Conservation (phyloP, 2,888 invertebrate species). For the Sympetrum striolatum region DNA sequence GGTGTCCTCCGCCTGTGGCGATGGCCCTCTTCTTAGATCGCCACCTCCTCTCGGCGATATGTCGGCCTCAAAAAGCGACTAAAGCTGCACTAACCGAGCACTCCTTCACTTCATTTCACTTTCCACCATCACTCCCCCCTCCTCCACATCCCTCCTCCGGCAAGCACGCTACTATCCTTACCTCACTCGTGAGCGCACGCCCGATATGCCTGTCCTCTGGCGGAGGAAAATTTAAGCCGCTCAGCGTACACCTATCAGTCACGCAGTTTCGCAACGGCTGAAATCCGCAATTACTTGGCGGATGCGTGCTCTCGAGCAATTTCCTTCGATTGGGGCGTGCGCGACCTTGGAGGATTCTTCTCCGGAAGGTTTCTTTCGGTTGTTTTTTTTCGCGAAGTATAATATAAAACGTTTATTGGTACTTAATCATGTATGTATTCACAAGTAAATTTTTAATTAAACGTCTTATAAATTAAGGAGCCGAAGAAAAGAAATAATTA, state of each 20-base stretch:
- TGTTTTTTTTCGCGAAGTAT: no score
- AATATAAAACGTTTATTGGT: no score
- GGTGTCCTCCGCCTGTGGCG: no score
- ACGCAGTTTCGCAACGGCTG: background rate
- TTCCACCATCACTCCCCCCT: background rate
- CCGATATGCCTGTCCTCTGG: background rate
- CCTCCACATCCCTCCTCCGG: background rate
- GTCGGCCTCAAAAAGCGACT: background rate
- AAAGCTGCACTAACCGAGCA: no score
- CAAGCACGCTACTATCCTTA: background rate
- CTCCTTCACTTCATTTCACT: background rate
- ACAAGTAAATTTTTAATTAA: no score
- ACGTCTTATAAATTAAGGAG: no score
- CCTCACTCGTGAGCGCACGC: background rate
- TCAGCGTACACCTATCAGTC: background rate
- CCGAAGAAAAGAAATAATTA: no score
- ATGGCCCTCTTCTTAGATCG: no score
- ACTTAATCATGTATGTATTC: no score
- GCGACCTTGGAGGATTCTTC: no score
- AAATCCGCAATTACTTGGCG: background rate
- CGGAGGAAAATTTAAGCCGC: background rate
- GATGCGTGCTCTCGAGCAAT: background rate
- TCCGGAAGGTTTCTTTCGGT: no score
- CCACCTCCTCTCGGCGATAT: no score
- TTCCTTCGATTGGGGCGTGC: background rate